Base-by-base conservation (phyloP, 2,888 invertebrate species). In the Archaeoteleia sp. region DNA sequence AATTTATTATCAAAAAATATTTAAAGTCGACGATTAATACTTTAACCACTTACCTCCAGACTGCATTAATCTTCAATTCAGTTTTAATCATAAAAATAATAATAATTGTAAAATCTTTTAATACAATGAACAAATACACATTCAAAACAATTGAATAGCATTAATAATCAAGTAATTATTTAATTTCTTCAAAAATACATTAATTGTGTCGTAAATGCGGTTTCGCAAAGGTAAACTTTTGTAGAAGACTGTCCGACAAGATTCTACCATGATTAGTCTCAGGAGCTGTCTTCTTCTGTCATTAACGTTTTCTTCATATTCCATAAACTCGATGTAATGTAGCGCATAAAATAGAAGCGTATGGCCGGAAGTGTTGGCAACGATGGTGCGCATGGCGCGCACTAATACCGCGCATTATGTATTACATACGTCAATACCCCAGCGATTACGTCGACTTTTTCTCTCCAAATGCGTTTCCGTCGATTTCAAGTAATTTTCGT, bases 361-460 rank as follows among this genome's bases (percentile, higher is more conserved):
- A 67, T 53, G 53, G 49, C 55, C 63, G 68, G 68, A 68, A 68
- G 68, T 48, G 58, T 48, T 27, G 54, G 58, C 62, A 63, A 27
- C 42, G 68, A 40, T 37, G 62, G 51, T 46, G 57, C 63, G 68
- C 58, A 40, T 27, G 53, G 32, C 58, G 53, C 51, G 58, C 58
- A 63, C 60, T 63, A 68, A 68, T 68, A 60, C 42, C 60, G 12
- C 49, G 51, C 51, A 65, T 65, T 69, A 69, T 55, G 55, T 51
- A 39, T 58, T 35, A 34, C 58, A 40, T 9, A 42, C 60, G 37
- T 34, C 48, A 29, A 55, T 63, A 48, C 40, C 58, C 10, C 32
- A 27, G 9, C 62, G 68, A 68, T 68, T 68, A 68, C 63, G 46
- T 57, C 54, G 49, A 46, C 55, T 69, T 65, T 65, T 63, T 69